Base-by-base conservation (phyloP, 2,888 invertebrate genomes). In the Sinohyriopsis cumingii region DNA sequence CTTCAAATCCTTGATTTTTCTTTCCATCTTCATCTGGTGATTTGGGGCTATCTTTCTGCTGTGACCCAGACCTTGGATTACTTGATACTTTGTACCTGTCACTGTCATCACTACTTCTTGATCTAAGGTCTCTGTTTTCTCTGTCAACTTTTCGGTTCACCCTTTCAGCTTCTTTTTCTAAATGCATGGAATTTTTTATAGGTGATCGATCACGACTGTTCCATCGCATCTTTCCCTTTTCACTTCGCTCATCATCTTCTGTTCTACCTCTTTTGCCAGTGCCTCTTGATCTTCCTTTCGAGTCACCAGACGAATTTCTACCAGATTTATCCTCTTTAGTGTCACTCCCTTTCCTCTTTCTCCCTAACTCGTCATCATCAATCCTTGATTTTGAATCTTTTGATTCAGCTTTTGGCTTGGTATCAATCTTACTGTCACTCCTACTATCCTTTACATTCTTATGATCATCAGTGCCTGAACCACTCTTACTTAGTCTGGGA, bases 101-200 rank as follows among this genome's bases (percentile, higher is more conserved):
- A 55, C 59, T 57, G 7, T 55, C 53, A 15, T 70, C 69, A 55
- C 71, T 69, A 18, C 61, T 20, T 25, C 63, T 66, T 65, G 68
- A 61, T 64, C 67, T 67, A 19, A 65, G 53, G 63, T 73, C 70
- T n/a, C 65, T 59, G 24, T 64, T 72, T n/a, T 67, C 61, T 57
- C 22, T 25, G 19, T 57, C 57, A 19, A 24, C 63, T 54, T 33
- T 62, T 55, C 33, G 18, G 55, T 22, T 25, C 22, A 5, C 25
- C 54, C 59, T 68, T 59, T 63, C 69, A 54, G 20, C 62, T 54
- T 20, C 53, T 67, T 63, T 65, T 12, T 55, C 64, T 63, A 56
- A 22, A 22, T 22, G 59, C 59, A 24, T 15, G 22, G 22, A 22
- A 24, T 59, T 18, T 18, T 24, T 59, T 3, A 59, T 18, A 19